Evolutionary conservation across 2,888 invertebrate species (phyloP).

Genomic region (Pegoplata infirma): DNA sequence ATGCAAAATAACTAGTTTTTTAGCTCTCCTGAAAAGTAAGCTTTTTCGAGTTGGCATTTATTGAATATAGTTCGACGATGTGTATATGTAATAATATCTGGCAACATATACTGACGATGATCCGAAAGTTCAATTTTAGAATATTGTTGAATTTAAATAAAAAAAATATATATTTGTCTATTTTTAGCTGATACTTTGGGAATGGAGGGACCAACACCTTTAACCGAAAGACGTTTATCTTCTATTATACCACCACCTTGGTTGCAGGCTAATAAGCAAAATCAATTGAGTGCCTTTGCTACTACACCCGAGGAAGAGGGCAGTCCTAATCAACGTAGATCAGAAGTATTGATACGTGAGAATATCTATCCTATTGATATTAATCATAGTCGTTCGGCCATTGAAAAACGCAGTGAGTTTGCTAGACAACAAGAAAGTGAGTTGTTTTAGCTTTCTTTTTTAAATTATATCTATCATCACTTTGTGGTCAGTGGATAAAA

Average conservation of each 20-base stretch:
- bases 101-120: too few relatives aligned
- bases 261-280: slow-evolving; percentile 75
- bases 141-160: too few relatives aligned
- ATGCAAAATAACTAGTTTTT: too few relatives aligned
- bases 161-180: too few relatives aligned
- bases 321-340: slow-evolving; percentile 14
- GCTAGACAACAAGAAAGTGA: slow-evolving; percentile 76
- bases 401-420: slow-evolving; percentile 76
- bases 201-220: slow-evolving; percentile 83
- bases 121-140: too few relatives aligned
- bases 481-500: too few relatives aligned
- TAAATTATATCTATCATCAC: not conserved
- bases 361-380: slow-evolving; percentile 76
- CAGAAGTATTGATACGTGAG: slow-evolving; percentile 71
- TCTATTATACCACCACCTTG: slow-evolving; percentile 78
- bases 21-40: too few relatives aligned
- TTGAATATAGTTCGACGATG: too few relatives aligned
- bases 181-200: slow-evolving; percentile 88
- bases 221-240: slow-evolving; percentile 81
- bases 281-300: slow-evolving; percentile 71
- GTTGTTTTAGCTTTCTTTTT: slow-evolving; percentile 61
- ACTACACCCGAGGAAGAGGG: slow-evolving; percentile 75
- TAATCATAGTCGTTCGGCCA: slow-evolving; percentile 72
- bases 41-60: too few relatives aligned
- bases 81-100: too few relatives aligned